phyloP scores from a whole-genome alignment of 35 echinoderm and acorn worm species.

The Lytechinus pictus region DNA sequence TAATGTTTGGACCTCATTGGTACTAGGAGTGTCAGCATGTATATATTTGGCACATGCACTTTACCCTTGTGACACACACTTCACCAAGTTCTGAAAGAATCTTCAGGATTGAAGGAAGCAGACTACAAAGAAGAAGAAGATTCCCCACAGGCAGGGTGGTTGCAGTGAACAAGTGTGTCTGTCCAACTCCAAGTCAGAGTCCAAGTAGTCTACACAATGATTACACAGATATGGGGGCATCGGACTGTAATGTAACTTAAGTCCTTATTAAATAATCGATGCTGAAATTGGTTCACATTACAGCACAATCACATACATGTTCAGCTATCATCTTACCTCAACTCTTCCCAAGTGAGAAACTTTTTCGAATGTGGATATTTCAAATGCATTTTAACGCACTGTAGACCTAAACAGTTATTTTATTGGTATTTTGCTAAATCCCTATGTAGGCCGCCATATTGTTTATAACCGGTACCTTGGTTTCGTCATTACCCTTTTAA shows the following conservation, averaged over 20 bases:
- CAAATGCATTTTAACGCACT: constrained; percentile 75
- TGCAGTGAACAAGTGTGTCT: no score
- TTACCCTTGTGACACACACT: no score
- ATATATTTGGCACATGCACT: no score
- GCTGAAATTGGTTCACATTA: neutral
- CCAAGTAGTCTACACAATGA: neutral
- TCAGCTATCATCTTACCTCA: constrained; percentile 67
- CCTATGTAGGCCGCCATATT: constrained; percentile 42
- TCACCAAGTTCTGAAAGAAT: no score
- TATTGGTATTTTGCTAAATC: neutral
- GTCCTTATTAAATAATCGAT: neutral
- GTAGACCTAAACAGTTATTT: neutral
- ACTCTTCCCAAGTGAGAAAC: constrained; percentile 85
- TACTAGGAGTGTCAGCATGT: no score
- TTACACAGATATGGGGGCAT: neutral
- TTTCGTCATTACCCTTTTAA: neutral
- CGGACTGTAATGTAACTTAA: neutral
- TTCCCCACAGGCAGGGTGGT: no score
- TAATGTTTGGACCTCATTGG: no score
- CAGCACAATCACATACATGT: neutral
- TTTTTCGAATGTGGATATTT: constrained; percentile 76
- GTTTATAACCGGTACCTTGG: constrained; percentile 48
- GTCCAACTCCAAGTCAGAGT: no score
- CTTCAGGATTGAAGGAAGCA: no score
- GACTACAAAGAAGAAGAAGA: no score